These are phyloP conservation scores for Hydra vulgaris DNA, from an alignment of 30 jellyfish, hydroid and myxozoan genomes.

Conservation along the genomic window DNA sequence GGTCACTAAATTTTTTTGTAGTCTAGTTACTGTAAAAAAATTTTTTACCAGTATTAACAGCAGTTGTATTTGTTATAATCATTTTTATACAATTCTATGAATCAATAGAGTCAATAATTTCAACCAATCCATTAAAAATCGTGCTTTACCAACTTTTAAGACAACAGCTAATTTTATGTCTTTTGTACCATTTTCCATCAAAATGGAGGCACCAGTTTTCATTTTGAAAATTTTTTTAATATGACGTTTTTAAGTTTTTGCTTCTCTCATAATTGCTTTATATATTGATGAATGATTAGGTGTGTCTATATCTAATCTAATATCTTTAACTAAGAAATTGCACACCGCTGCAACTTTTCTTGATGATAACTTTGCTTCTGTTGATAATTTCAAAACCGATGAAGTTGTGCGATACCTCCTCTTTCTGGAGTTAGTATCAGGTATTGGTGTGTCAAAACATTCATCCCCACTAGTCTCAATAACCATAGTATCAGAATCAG, in stretches of 20 bases:
- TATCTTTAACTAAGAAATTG: background rate
- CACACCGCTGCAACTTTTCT: too few species aligned
- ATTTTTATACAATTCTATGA: background rate
- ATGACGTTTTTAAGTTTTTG: background rate
- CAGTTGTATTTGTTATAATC: background rate
- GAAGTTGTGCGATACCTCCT: too few species aligned
- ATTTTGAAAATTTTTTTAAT: too few species aligned
- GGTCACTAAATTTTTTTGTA: background rate
- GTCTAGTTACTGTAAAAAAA: background rate
- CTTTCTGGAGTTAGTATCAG: too few species aligned
- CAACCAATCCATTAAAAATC: too few species aligned
- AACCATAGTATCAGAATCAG: too few species aligned
- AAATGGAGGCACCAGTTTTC: background rate
- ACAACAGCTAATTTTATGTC: background rate
- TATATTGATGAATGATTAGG: background rate
- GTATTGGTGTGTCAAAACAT: too few species aligned
- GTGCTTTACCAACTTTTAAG: background rate
- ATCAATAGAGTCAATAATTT: background rate
- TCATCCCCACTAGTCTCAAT: too few species aligned
- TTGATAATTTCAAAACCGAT: too few species aligned
- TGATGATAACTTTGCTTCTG: too few species aligned
- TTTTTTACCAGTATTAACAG: background rate
- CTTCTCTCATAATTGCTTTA: background rate
- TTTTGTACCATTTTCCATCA: background rate
- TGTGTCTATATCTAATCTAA: background rate